Evolutionary conservation across 30 jellyfish, hydroid and myxozoan species (phyloP).

Genomic region (Hydra vulgaris): DNA sequence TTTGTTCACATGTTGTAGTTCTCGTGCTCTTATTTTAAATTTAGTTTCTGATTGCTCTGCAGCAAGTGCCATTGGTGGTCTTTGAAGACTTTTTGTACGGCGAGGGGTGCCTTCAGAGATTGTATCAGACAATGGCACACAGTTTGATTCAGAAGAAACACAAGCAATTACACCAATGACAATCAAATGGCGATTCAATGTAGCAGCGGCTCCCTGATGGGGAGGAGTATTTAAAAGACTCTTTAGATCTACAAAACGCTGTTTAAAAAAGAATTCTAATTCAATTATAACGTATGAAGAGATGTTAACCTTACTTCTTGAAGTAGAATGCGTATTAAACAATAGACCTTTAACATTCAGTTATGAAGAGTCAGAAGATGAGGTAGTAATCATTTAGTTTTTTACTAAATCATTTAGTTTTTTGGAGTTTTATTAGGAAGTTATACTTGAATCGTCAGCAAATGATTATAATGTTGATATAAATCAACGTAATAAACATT

Average conservation of each 20-base stretch:
- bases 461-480: background rate
- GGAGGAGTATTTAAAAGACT: conserved; percentile 11
- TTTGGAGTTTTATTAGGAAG: background rate
- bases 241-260: background rate
- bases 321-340: background rate
- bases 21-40: background rate
- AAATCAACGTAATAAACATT: background rate
- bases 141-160: background rate
- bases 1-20: conserved; percentile 3
- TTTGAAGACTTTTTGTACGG: conserved; percentile 7
- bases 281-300: background rate
- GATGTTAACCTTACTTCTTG: background rate
- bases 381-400: no score
- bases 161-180: background rate
- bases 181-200: conserved; percentile 3
- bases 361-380: background rate
- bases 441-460: background rate
- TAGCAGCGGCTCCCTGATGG: conserved; percentile 7
- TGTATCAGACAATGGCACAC: conserved; percentile 12
- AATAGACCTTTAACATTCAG: background rate
- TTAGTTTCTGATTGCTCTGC: conserved; percentile 7
- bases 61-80: background rate
- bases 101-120: background rate
- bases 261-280: background rate
- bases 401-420: background rate